A percentile compares a stretch with the other conserved stretches of the same genome.
phyloP scores from a whole-genome alignment of 1,140 invertebrate genomes.

The Nomia melanderi region DNA sequence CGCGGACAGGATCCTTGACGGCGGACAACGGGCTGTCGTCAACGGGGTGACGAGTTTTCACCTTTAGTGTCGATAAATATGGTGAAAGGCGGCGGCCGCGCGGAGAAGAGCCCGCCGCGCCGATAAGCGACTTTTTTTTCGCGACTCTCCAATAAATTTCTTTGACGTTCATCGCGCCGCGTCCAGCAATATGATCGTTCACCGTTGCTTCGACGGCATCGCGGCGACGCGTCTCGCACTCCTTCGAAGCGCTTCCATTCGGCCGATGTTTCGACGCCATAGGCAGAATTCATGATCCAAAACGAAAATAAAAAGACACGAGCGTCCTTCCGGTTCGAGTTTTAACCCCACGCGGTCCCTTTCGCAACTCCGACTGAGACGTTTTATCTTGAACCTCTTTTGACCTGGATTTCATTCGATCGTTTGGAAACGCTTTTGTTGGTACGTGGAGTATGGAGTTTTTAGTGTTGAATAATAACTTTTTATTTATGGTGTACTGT shows the following conservation, averaged over 20 bases:
- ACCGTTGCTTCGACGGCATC: conserved; percentile 9
- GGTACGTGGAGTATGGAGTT: no score
- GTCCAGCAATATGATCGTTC: conserved; percentile 39
- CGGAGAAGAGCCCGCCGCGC: not conserved
- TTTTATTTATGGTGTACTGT: no score
- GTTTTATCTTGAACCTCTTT: no score
- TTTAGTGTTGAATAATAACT: no score
- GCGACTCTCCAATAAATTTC: conserved; percentile 58
- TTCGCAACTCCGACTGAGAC: no score
- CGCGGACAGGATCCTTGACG: conserved; percentile 30
- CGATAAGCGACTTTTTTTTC: conserved; percentile 49
- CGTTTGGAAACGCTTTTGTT: no score
- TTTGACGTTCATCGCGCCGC: conserved; percentile 29
- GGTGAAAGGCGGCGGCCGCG: conserved; percentile 54
- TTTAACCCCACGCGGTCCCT: not conserved
- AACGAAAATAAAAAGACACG: not conserved
- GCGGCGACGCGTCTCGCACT: not conserved
- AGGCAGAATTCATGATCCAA: conserved; percentile 11
- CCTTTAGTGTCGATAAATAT: conserved; percentile 62
- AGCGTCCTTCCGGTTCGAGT: not conserved
- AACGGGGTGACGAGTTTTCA: conserved; percentile 62
- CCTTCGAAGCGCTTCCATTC: conserved; percentile 28
- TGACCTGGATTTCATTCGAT: no score
- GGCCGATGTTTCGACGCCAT: conserved; percentile 6
- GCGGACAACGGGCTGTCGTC: conserved; percentile 45